Percentiles rank a stretch among this genome's conserved stretches.
These are phyloP conservation scores for Megathymus violae DNA, from an alignment of 1,140 invertebrate species.

Conservation along the genomic window DNA sequence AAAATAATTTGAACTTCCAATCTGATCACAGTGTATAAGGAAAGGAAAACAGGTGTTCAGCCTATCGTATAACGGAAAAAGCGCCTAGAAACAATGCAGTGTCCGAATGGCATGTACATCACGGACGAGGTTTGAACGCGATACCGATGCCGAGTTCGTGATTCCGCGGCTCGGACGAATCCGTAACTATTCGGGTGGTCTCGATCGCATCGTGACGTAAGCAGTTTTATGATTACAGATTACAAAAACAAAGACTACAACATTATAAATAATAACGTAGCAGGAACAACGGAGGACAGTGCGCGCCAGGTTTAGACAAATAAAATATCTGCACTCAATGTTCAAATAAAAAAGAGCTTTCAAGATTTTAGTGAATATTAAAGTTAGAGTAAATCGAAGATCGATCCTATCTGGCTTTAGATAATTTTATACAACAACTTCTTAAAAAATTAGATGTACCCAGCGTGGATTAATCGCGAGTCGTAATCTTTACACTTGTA, in stretches of 20 bases:
- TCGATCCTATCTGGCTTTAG: conserved; percentile 80
- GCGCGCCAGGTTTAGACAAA: conserved; percentile 80
- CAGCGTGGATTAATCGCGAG: conserved; percentile 49
- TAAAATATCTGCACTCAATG: conserved; percentile 82
- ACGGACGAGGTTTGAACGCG: too few species aligned
- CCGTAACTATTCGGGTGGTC: conserved; percentile 55
- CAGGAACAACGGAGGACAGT: conserved; percentile 56
- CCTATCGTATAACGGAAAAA: conserved; percentile 16
- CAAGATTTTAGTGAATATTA: conserved; percentile 82
- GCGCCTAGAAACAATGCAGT: too few species aligned
- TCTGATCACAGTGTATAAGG: conserved; percentile 5
- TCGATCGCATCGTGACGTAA: conserved; percentile 54
- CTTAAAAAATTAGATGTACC: conserved; percentile 64
- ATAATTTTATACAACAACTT: conserved; percentile 82
- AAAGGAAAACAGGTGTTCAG: conserved; percentile 15
- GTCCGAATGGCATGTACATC: too few species aligned
- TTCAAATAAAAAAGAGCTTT: conserved; percentile 84
- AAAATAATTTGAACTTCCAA: too few species aligned
- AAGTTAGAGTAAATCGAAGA: conserved; percentile 76
- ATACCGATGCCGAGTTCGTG: conserved; percentile 49
- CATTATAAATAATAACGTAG: conserved; percentile 49
- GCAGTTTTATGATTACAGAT: conserved; percentile 60
- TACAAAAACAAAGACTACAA: conserved; percentile 51
- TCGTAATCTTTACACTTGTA: conserved; percentile 56
- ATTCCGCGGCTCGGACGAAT: conserved; percentile 38